A percentile compares a stretch with the other conserved stretches of the same genome.
These are phyloP conservation scores for Athalia rosae DNA, from an alignment of 2,888 invertebrate genomes.

Conservation along the genomic window DNA sequence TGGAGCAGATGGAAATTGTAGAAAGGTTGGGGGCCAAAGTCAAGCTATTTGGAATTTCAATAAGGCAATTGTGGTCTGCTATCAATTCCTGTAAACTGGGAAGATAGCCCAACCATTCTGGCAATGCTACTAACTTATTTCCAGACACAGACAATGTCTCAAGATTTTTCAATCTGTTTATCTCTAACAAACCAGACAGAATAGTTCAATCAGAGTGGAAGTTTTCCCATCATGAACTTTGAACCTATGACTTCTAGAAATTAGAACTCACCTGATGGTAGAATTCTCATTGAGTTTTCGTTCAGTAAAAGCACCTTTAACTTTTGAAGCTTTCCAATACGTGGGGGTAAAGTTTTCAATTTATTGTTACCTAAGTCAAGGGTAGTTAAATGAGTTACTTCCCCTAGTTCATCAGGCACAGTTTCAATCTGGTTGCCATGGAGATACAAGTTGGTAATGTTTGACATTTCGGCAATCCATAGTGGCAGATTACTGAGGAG, in stretches of 20 bases:
- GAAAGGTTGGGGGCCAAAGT: constrained; percentile 60
- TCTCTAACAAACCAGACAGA: constrained; percentile 53
- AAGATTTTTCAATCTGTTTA: constrained; percentile 60
- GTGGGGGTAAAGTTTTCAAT: constrained; percentile 57
- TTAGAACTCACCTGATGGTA: constrained; percentile 62
- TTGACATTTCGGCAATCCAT: constrained; percentile 65
- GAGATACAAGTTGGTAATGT: constrained; percentile 67
- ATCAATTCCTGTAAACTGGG: constrained; percentile 63
- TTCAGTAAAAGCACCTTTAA: constrained; percentile 60
- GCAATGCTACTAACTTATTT: constrained; percentile 63
- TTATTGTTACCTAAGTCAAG: constrained; percentile 66
- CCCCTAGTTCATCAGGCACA: constrained; percentile 61
- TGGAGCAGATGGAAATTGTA: constrained; percentile 65
- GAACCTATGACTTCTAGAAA: neutral
- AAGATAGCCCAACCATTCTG: constrained; percentile 67
- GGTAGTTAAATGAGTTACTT: constrained; percentile 60
- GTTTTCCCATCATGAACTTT: no score
- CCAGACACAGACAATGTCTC: constrained; percentile 61
- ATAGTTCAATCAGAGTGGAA: no score
- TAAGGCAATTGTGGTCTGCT: constrained; percentile 63
- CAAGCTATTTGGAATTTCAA: constrained; percentile 67
- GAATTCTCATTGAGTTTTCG: constrained; percentile 60
- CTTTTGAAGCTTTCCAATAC: constrained; percentile 59
- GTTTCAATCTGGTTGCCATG: constrained; percentile 64
- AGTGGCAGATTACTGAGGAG: constrained; percentile 62